Base-by-base conservation (phyloP, 2,888 invertebrate species). In the Xestia c-nigrum region DNA sequence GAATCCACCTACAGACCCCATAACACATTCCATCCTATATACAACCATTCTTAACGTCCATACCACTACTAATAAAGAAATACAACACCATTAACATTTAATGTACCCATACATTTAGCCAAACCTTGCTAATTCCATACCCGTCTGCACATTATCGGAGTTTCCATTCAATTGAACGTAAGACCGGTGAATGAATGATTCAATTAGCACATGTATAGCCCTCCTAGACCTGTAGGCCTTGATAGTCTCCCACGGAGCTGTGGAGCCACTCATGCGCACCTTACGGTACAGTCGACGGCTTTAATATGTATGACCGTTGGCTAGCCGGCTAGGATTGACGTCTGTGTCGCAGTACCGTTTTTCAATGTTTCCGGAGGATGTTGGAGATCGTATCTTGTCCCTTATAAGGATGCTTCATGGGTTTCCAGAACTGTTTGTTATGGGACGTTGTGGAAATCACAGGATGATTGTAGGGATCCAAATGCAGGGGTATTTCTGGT, bases 201-300 rank as follows among this genome's bases (percentile, higher is more conserved):
- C 87, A 90, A 92, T 93, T 92, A 92, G 85, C 92, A 92, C 89
- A 79, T 80, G 76, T 66, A 80, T 73, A 82, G 76, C 67, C 71
- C 72, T 73, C 68, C 72, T 70, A 77, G 78, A 77, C 76, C 76
- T 76, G 66, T 63, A 72, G 78, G 74, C 77, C 84, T 83, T 82
- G 82, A 16, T 61, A 61, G 72, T 73, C 83, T 85, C 89, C 86
- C 85, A 87, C 85, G 80, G 79, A 81, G 63, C 3, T 43, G 63
- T 43, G 63, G 40, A n/a, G 69, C 65, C 67, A 79, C 89, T 86
- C 87, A 84, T 76, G 82, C 80, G 74, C 76, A 78, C 75, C 78
- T 84, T 79, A 83, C 74, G 79, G 85, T 89, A 87, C 77, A 80
- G 78, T 74, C 76, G 57, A 40, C 59, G 24, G 52, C 55, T 68